phyloP scores from a whole-genome alignment of 2,888 invertebrate species.

The Dasypolia templi region DNA sequence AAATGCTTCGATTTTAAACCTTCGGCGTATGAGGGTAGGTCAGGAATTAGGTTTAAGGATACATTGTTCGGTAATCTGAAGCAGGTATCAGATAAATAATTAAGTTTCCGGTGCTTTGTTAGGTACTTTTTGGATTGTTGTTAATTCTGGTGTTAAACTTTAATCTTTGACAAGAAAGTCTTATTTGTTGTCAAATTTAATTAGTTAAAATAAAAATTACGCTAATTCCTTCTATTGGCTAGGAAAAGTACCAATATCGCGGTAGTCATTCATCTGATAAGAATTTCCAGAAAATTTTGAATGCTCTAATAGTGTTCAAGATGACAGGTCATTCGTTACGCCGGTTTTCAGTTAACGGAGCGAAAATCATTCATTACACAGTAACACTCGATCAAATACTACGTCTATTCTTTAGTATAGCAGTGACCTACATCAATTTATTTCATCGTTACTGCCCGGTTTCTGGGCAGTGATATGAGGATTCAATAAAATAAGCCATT shows the following conservation, averaged over 20 bases:
- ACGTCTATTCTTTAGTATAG: not conserved
- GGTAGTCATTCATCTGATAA: not conserved
- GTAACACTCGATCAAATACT: slow-evolving; percentile 30
- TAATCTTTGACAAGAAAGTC: not conserved
- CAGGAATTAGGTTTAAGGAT: not conserved
- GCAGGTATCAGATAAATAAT: slow-evolving; percentile 35
- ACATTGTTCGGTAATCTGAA: not conserved
- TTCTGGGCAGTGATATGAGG: not conserved
- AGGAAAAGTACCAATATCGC: slow-evolving; percentile 7
- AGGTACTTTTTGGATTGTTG: not conserved
- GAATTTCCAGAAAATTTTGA: slow-evolving; percentile 15
- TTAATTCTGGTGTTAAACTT: not conserved
- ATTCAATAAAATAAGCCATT: not conserved
- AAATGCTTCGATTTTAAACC: slow-evolving; percentile 42
- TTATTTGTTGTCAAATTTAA: not conserved
- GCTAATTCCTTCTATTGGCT: not conserved
- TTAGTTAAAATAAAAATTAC: not conserved
- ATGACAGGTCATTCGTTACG: slow-evolving; percentile 28
- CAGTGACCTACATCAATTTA: not conserved
- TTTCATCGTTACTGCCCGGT: not conserved
- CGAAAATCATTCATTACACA: slow-evolving; percentile 39
- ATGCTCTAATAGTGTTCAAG: slow-evolving; percentile 1
- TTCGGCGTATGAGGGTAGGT: slow-evolving; percentile 12
- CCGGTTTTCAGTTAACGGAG: slow-evolving; percentile 11
- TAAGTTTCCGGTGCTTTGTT: slow-evolving; percentile 1